Evolutionary conservation across 30 jellyfish, hydroid and myxozoan genomes (phyloP).

Genomic region (Aurelia sp.): DNA sequence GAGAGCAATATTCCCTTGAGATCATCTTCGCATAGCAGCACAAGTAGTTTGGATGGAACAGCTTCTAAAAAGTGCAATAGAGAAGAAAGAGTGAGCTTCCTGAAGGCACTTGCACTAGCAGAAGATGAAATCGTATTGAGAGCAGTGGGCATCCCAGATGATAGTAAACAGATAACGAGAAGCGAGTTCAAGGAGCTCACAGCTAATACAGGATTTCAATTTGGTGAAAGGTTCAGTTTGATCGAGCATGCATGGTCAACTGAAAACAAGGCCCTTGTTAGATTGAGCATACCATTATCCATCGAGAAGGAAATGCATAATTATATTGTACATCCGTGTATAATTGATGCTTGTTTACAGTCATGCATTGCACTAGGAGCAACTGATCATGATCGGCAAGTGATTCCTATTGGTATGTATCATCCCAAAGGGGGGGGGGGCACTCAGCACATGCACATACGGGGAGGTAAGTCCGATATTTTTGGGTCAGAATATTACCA

Average conservation of each 20-base stretch:
- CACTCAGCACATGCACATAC: too few species aligned
- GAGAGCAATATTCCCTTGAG: too few species aligned
- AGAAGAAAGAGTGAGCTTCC: not conserved
- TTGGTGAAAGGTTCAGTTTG: constrained; percentile 68
- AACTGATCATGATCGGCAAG: constrained; percentile 52
- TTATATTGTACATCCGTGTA: constrained; percentile 62
- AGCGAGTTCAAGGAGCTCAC: constrained; percentile 63
- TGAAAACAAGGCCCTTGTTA: constrained; percentile 58
- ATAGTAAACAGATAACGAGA: constrained; percentile 9
- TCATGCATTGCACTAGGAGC: constrained; percentile 81
- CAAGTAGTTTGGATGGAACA: not conserved
- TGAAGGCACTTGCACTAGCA: not conserved
- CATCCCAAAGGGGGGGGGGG: too few species aligned
- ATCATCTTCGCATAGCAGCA: not conserved
- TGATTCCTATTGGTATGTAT: constrained; percentile 67
- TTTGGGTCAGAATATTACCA: too few species aligned
- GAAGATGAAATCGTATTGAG: constrained; percentile 27
- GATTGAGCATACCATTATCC: constrained; percentile 17
- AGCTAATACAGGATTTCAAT: constrained; percentile 57
- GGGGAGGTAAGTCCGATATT: too few species aligned
- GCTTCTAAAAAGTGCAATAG: too few species aligned
- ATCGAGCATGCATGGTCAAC: constrained; percentile 70
- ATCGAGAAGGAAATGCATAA: constrained; percentile 12
- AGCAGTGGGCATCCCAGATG: constrained; percentile 1
- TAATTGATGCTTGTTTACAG: constrained; percentile 75